Evolutionary conservation across 2,797 vertebrate species (phyloP).

Genomic region (Lepus townsendii): DNA sequence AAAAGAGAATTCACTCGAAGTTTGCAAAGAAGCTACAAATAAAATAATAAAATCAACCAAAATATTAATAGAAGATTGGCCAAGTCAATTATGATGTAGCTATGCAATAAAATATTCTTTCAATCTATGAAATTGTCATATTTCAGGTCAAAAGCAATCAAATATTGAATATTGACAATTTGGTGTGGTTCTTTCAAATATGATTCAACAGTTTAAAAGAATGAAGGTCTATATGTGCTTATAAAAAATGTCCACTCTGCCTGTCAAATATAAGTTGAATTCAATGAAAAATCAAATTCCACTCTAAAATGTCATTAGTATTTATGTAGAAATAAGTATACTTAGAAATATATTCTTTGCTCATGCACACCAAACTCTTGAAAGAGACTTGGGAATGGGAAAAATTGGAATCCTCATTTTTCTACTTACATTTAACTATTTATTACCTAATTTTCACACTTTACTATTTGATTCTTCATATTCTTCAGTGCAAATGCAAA

Average conservation of each 20-base stretch:
- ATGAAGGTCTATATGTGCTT: background rate
- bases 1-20: background rate
- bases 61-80: background rate
- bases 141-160: background rate
- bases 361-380: background rate
- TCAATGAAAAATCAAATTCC: background rate
- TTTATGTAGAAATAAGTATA: slow-evolving; percentile 21
- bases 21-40: slow-evolving; percentile 1
- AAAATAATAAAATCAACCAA: background rate
- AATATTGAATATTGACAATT: background rate
- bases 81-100: background rate
- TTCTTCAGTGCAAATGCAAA: background rate
- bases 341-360: background rate
- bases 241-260: background rate
- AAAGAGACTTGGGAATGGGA: background rate
- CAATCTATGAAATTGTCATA: background rate
- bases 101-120: background rate
- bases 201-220: background rate
- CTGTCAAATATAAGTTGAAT: background rate
- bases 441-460: too few species aligned
- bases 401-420: background rate
- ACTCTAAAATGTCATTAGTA: background rate
- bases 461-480: background rate
- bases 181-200: background rate
- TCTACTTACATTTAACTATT: background rate